These are phyloP conservation scores for Crenichthys baileyi DNA, from an alignment of 2,797 vertebrate genomes.

Conservation along the genomic window DNA sequence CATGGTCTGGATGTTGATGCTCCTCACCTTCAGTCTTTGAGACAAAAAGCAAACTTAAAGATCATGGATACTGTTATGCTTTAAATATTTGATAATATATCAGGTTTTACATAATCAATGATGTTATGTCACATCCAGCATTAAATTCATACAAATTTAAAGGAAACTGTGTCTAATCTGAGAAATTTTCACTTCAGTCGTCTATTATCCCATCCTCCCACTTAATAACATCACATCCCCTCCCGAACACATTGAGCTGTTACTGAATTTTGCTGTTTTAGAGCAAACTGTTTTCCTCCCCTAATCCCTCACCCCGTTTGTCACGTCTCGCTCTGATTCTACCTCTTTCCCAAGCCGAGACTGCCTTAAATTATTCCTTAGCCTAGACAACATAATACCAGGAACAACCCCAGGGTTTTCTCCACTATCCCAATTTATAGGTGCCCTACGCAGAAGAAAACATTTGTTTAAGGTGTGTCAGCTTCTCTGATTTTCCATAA, in stretches of 20 bases:
- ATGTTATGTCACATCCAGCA: not conserved
- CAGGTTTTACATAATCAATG: not conserved
- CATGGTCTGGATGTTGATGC: not conserved
- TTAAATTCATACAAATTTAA: conserved; percentile 4
- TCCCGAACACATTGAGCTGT: conserved; percentile 7
- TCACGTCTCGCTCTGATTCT: conserved; percentile 28
- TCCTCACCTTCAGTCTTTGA: not conserved
- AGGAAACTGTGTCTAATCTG: not conserved
- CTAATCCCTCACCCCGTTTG: conserved; percentile 17
- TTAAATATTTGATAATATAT: not conserved
- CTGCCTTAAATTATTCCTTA: conserved; percentile 19
- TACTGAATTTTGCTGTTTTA: conserved; percentile 29
- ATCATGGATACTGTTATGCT: not conserved
- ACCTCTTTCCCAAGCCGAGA: conserved; percentile 12
- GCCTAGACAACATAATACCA: conserved; percentile 18
- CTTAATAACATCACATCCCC: conserved; percentile 14
- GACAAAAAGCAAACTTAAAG: not conserved
- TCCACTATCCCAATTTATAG: conserved; percentile 24
- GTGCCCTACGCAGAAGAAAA: conserved; percentile 15
- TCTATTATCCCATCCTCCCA: conserved; percentile 4
- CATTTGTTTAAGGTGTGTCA: conserved; percentile 15
- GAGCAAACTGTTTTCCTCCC: conserved; percentile 19
- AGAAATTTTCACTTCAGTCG: not conserved
- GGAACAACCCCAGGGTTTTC: conserved; percentile 6
- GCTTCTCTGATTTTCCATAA: not conserved